phyloP scores from a whole-genome alignment of 2,113 vertebrate genomes.

The Miniopterus natalensis region DNA sequence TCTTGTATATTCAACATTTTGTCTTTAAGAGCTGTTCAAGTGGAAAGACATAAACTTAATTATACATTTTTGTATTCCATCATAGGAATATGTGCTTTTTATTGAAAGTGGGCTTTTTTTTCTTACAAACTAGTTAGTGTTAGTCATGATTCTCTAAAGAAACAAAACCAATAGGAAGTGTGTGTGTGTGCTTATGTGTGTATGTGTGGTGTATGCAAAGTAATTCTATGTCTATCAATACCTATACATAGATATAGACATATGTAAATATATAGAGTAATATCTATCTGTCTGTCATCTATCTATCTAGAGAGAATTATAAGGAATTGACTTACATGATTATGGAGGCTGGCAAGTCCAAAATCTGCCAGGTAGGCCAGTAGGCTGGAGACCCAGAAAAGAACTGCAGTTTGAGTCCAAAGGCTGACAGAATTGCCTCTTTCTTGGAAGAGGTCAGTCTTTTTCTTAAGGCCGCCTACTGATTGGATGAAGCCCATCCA shows the following conservation, averaged over 20 bases:
- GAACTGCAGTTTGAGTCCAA: background rate
- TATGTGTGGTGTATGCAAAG: background rate
- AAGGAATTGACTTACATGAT: background rate
- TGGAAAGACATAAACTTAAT: conserved; percentile 40
- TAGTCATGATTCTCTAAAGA: background rate
- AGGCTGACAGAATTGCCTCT: background rate
- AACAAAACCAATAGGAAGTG: background rate
- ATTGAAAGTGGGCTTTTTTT: conserved; percentile 38
- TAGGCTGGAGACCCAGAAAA: background rate
- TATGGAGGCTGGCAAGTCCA: background rate
- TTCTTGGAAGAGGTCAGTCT: background rate
- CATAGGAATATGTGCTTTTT: background rate
- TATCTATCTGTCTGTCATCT: background rate
- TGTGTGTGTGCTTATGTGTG: background rate
- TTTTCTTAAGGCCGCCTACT: background rate
- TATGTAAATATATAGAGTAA: background rate
- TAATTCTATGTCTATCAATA: background rate
- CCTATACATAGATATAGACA: background rate
- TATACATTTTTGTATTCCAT: conserved; percentile 23
- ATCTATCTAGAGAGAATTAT: background rate
- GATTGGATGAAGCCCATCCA: background rate
- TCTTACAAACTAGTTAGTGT: background rate
- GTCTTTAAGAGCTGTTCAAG: background rate
- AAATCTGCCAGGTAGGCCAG: background rate
- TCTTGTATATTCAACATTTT: conserved; percentile 30